Conservation (phyloP, 2,888 invertebrate genomes). For the Mesorhabditis belari region DNA sequence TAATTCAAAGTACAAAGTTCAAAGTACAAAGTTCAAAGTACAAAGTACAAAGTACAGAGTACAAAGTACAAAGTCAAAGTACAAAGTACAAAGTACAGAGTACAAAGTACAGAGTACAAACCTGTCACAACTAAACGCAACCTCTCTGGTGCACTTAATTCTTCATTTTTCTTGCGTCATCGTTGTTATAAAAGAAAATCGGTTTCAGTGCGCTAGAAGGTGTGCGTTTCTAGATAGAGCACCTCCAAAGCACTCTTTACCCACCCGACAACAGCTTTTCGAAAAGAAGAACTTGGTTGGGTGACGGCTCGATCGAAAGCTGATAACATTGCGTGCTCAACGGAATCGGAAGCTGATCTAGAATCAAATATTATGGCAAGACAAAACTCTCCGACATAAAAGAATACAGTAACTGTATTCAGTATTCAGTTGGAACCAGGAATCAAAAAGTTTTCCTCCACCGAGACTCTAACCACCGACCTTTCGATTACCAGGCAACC, state of each 20-base stretch:
- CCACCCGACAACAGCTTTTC: conserved; percentile 49
- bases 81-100: too few relatives aligned
- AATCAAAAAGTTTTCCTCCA: not conserved
- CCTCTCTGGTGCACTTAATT: too few relatives aligned
- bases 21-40: too few relatives aligned
- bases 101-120: not conserved
- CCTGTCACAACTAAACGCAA: not conserved
- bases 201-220: not conserved
- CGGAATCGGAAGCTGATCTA: conserved; percentile 37
- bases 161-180: not conserved
- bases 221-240: not conserved
- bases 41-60: too few relatives aligned
- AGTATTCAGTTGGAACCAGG: too few relatives aligned
- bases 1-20: too few relatives aligned
- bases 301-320: conserved; percentile 48
- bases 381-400: too few relatives aligned
- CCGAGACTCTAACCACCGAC: too few relatives aligned
- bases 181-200: not conserved
- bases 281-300: conserved; percentile 44
- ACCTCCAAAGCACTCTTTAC: conserved; percentile 3
- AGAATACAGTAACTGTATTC: too few relatives aligned
- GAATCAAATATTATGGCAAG: too few relatives aligned
- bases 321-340: conserved; percentile 39
- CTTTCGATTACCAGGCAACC: too few relatives aligned
- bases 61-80: too few relatives aligned